phyloP scores from a whole-genome alignment of 2,113 vertebrate species.

The Willisornis vidua region DNA sequence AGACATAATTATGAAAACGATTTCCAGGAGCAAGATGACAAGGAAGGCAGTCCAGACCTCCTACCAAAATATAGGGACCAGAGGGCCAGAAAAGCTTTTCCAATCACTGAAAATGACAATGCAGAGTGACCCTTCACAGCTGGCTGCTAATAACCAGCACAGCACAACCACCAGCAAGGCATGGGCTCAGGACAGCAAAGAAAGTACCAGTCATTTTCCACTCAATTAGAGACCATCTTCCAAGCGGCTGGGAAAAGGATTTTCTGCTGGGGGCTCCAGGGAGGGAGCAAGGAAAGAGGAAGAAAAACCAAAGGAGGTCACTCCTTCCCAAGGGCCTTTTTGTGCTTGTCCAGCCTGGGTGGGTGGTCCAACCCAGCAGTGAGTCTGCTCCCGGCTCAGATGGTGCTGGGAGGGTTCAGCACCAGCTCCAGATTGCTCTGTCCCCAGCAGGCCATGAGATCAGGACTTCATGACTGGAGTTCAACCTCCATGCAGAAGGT shows the following conservation, averaged over 20 bases:
- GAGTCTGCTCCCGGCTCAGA: background rate
- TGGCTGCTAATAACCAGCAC: background rate
- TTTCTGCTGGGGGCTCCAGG: background rate
- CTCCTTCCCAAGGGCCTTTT: background rate
- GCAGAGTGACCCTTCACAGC: background rate
- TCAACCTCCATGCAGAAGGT: background rate
- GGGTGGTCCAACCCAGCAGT: background rate
- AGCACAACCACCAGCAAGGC: background rate
- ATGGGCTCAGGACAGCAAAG: background rate
- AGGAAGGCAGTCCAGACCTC: background rate
- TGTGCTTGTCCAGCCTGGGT: background rate
- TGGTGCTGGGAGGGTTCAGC: background rate
- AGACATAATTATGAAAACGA: background rate
- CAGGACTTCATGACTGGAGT: background rate
- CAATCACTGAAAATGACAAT: background rate
- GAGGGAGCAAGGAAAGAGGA: background rate
- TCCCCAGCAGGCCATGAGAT: background rate
- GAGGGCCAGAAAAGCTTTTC: background rate
- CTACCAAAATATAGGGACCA: background rate
- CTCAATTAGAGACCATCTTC: slow-evolving; percentile 22
- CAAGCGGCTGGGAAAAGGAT: rapidly evolving
- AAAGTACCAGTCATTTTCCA: slow-evolving; percentile 36
- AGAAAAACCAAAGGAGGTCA: background rate
- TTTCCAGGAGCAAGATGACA: background rate
- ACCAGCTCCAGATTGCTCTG: background rate